These are phyloP conservation scores for Sinhomidia bicolor DNA, from an alignment of 2,888 invertebrate species.

Conservation along the genomic window DNA sequence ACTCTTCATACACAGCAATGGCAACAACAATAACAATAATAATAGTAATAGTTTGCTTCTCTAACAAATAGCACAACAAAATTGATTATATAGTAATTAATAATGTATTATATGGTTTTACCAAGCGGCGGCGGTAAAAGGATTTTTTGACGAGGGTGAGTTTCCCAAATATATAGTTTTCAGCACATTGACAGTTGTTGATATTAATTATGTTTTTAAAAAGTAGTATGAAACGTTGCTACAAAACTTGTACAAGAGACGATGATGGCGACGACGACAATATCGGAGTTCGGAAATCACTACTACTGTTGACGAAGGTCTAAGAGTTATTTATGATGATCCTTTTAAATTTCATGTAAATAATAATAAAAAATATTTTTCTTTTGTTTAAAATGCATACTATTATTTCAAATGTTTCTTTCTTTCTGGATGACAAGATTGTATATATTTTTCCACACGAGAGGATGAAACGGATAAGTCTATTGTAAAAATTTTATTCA, in stretches of 20 bases:
- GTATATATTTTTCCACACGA: background rate
- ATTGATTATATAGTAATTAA: background rate
- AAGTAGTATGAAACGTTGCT: background rate
- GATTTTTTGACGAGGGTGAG: no score
- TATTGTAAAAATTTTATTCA: slow-evolving; percentile 49
- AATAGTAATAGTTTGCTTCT: background rate
- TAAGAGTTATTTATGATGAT: no score
- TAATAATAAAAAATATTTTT: background rate
- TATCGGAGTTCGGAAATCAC: no score
- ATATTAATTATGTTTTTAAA: no score
- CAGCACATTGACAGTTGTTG: no score
- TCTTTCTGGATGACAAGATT: slow-evolving; percentile 16
- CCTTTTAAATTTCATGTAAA: background rate
- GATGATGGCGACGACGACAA: background rate
- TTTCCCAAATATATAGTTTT: no score
- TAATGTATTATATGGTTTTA: background rate
- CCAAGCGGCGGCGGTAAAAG: no score
- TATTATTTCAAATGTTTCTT: background rate
- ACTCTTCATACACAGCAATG: no score
- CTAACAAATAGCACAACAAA: background rate
- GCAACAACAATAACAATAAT: no score
- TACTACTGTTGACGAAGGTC: background rate
- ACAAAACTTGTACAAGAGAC: background rate
- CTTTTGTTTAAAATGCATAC: no score
- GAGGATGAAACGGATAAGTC: background rate